Evolutionary conservation across 2,888 invertebrate genomes (phyloP).

Genomic region (Plutella xylostella): DNA sequence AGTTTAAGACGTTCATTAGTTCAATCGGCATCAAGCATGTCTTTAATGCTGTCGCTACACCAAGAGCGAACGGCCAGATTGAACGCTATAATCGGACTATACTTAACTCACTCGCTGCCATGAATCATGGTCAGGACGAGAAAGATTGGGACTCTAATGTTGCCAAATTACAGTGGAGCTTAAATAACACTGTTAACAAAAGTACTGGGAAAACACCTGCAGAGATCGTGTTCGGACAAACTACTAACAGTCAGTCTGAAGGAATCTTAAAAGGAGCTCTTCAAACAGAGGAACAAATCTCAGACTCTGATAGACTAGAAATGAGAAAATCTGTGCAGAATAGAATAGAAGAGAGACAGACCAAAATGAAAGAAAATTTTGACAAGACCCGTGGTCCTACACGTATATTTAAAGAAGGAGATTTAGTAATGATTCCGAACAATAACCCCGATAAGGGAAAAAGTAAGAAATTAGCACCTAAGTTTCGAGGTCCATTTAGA

Average conservation of each 20-base stretch:
- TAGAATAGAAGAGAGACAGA: slow-evolving; percentile 1
- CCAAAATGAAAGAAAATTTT: slow-evolving; percentile 9
- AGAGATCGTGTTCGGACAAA: slow-evolving; percentile 10
- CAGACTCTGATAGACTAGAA: slow-evolving; percentile 4
- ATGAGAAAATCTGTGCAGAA: slow-evolving; percentile 5
- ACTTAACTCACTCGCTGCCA: slow-evolving; percentile 7
- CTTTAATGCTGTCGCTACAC: neutral
- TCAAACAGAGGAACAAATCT: neutral
- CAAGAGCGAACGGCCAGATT: slow-evolving; percentile 3
- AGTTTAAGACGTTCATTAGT: slow-evolving; percentile 11
- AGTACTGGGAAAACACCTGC: slow-evolving; percentile 10
- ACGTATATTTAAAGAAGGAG: neutral
- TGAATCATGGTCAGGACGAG: slow-evolving; percentile 8
- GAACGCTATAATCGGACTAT: slow-evolving; percentile 3
- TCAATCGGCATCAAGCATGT: slow-evolving; percentile 9
- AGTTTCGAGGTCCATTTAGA: slow-evolving; percentile 12
- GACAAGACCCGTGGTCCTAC: slow-evolving; percentile 9
- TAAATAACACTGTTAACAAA: slow-evolving; percentile 13
- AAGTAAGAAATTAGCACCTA: slow-evolving; percentile 2
- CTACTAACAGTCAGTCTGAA: slow-evolving; percentile 7
- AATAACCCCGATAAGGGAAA: slow-evolving; percentile 2
- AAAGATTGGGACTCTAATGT: slow-evolving; percentile 9
- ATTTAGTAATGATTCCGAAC: slow-evolving; percentile 3
- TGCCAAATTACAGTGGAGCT: slow-evolving; percentile 10
- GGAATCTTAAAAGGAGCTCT: slow-evolving; percentile 6